Conservation (phyloP, 2,888 invertebrate species). For the Phengaris arion region DNA sequence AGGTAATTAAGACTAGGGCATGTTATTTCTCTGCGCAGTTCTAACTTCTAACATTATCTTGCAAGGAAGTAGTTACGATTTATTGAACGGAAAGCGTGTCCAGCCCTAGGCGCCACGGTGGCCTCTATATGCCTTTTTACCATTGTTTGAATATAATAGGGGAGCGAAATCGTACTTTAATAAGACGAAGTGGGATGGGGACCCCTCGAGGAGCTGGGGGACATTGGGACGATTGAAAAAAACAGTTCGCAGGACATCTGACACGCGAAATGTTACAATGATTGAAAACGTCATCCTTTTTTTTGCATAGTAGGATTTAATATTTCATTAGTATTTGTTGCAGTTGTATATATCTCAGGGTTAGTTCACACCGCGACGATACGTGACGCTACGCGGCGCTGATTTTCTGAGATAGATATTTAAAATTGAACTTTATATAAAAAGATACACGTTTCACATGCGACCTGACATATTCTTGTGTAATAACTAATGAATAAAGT, state of each 20-base stretch:
- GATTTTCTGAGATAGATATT: too few species aligned
- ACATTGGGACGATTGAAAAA: slow-evolving; percentile 40
- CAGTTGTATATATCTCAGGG: too few species aligned
- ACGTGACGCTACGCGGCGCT: too few species aligned
- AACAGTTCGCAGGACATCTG: slow-evolving; percentile 39
- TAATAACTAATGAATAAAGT: too few species aligned
- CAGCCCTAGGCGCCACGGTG: slow-evolving; percentile 22
- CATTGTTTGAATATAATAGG: slow-evolving; percentile 59
- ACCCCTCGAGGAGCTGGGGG: slow-evolving; percentile 41
- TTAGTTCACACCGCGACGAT: too few species aligned
- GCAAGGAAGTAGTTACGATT: slow-evolving; percentile 20
- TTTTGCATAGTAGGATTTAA: not conserved
- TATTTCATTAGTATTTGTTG: not conserved
- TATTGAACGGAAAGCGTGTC: slow-evolving; percentile 15
- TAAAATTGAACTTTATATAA: too few species aligned
- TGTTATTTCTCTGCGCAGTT: not conserved
- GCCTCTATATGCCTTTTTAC: slow-evolving; percentile 37
- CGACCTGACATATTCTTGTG: too few species aligned
- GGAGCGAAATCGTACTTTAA: slow-evolving; percentile 60
- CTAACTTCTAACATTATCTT: not conserved
- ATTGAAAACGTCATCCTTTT: not conserved
- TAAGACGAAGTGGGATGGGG: slow-evolving; percentile 57
- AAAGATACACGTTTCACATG: too few species aligned
- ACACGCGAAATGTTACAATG: slow-evolving; percentile 37
- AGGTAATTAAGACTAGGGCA: not conserved